Percentiles rank a stretch among this genome's conserved stretches.
Evolutionary conservation across 2,888 invertebrate species (phyloP).

Genomic region (Melipona beecheii): DNA sequence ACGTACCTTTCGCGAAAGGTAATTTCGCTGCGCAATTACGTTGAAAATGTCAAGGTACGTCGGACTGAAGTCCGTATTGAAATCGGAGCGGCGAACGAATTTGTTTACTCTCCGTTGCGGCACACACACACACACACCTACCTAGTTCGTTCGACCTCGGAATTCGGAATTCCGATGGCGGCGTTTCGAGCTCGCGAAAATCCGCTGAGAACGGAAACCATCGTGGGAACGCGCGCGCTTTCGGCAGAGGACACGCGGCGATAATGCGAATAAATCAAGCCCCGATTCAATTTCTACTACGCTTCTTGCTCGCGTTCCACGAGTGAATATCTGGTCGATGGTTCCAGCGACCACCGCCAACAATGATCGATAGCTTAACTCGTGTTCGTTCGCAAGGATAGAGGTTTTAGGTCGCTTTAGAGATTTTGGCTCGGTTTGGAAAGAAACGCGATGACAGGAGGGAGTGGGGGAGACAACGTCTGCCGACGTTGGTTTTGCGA

Average conservation of each 20-base stretch:
- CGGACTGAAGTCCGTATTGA: too few relatives aligned
- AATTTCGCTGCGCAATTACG: too few relatives aligned
- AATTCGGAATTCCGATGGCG: constrained; percentile 47
- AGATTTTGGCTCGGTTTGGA: neutral
- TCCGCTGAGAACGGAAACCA: constrained; percentile 45
- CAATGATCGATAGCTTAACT: neutral
- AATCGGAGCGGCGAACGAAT: neutral
- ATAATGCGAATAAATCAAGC: neutral
- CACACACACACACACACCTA: constrained; percentile 16
- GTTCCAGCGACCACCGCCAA: neutral
- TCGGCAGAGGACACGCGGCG: constrained; percentile 4
- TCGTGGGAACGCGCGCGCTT: constrained; percentile 22
- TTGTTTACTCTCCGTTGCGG: neutral
- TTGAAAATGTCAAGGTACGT: too few relatives aligned
- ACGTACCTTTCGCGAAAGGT: too few relatives aligned
- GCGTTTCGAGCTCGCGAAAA: constrained; percentile 24
- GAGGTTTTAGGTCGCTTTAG: too few relatives aligned
- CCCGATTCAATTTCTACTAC: neutral
- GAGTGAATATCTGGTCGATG: neutral
- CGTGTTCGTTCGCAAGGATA: too few relatives aligned
- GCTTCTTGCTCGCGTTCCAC: neutral
- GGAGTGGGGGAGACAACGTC: neutral
- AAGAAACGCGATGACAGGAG: neutral
- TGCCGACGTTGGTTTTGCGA: neutral
- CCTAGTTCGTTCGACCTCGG: constrained; percentile 41